Evolutionary conservation across 2,888 invertebrate genomes (phyloP).

Genomic region (Orthosia incerta): DNA sequence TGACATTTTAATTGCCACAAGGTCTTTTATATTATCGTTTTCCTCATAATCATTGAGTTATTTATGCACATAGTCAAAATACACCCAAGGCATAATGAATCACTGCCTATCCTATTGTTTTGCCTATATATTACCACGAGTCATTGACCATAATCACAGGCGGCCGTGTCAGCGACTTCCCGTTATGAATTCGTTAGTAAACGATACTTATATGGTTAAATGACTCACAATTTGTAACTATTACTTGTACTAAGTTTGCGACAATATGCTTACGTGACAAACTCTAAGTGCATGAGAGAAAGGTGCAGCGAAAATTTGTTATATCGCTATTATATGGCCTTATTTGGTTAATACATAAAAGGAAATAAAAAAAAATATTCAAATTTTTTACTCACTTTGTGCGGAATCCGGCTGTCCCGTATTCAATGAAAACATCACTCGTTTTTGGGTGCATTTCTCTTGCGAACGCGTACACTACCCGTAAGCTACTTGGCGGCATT

Average conservation of each 20-base stretch:
- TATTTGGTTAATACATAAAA: slow-evolving; percentile 63
- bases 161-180: slow-evolving; percentile 81
- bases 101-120: slow-evolving; percentile 75
- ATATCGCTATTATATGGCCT: slow-evolving; percentile 68
- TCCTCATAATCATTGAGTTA: slow-evolving; percentile 27
- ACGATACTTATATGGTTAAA: slow-evolving; percentile 65
- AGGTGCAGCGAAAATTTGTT: slow-evolving; percentile 69
- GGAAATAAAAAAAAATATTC: slow-evolving; percentile 60
- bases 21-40: slow-evolving; percentile 38
- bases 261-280: slow-evolving; percentile 78
- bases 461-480: slow-evolving; percentile 94
- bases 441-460: slow-evolving; percentile 95
- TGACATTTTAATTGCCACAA: slow-evolving; percentile 48
- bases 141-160: slow-evolving; percentile 85
- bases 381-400: slow-evolving; percentile 92
- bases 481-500: slow-evolving; percentile 91
- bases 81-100: slow-evolving; percentile 36
- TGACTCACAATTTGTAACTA: slow-evolving; percentile 79
- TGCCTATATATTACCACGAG: slow-evolving; percentile 75
- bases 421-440: slow-evolving; percentile 92
- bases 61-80: slow-evolving; percentile 1
- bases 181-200: slow-evolving; percentile 83
- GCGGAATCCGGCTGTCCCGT: slow-evolving; percentile 97
- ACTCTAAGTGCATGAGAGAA: slow-evolving; percentile 68
- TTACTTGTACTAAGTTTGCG: slow-evolving; percentile 31